These are phyloP conservation scores for Porites lutea DNA, from an alignment of 64 coral and sea anemone genomes.

Conservation along the genomic window DNA sequence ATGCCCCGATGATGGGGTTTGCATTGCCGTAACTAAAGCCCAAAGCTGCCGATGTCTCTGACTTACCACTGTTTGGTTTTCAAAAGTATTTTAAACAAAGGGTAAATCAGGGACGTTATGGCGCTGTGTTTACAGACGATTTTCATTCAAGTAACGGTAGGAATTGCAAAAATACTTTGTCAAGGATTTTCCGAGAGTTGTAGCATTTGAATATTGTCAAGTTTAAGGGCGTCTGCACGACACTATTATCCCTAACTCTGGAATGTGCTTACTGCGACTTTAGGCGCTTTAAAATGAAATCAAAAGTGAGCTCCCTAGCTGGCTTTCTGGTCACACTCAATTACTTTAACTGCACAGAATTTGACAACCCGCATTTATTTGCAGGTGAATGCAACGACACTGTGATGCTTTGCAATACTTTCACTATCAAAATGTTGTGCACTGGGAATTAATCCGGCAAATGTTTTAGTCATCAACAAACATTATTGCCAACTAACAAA, in stretches of 20 bases:
- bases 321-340: not conserved
- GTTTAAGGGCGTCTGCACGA: no score
- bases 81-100: no score
- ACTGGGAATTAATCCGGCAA: conserved; percentile 50
- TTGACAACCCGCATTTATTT: conserved; percentile 22
- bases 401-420: conserved; percentile 31
- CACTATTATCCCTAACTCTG: no score
- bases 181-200: no score
- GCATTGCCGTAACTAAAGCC: no score
- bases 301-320: conserved; percentile 4
- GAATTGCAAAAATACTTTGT: not conserved
- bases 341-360: conserved; percentile 7
- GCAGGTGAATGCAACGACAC: not conserved
- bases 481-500: conserved; percentile 22
- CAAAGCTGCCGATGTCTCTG: no score
- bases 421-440: not conserved
- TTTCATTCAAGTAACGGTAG: not conserved
- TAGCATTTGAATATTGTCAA: no score
- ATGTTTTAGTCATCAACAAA: conserved; percentile 45
- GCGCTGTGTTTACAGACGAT: no score
- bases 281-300: conserved; percentile 16
- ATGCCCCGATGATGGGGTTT: no score
- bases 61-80: no score
- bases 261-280: no score
- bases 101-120: no score